Conservation (phyloP, 2,888 invertebrate species). For the Sinelater perroti region DNA sequence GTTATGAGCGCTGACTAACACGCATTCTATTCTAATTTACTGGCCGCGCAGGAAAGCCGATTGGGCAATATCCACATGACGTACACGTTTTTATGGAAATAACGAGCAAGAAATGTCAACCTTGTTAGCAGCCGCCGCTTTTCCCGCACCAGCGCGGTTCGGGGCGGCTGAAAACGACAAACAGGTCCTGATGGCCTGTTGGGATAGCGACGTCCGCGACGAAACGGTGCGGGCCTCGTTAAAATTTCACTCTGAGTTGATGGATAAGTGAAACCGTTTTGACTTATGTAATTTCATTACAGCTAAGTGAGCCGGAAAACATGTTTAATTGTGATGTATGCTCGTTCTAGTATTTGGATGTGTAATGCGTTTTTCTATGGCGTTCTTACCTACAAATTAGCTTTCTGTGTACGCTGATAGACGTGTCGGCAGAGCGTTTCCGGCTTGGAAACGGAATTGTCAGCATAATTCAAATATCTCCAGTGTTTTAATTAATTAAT, state of each 20-base stretch:
- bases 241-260: constrained; percentile 12
- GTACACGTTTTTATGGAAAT: constrained; percentile 1
- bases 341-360: constrained; percentile 1
- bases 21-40: neutral
- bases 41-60: neutral
- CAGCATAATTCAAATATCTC: too few species aligned
- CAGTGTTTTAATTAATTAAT: too few species aligned
- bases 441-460: too few species aligned
- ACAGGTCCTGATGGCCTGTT: too few species aligned
- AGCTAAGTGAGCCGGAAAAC: constrained; percentile 3
- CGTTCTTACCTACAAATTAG: neutral
- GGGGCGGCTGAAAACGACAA: too few species aligned
- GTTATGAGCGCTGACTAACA: constrained; percentile 1
- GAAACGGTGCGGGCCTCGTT: neutral
- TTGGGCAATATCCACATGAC: constrained; percentile 13
- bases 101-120: constrained; percentile 4
- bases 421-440: neutral
- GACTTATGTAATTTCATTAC: constrained; percentile 1
- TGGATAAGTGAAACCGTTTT: constrained; percentile 3
- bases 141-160: too few species aligned
- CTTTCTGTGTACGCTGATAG: neutral
- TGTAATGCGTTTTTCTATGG: neutral
- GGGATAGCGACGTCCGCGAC: too few species aligned
- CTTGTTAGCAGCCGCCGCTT: constrained; percentile 11
- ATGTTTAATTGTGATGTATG: neutral